A percentile compares a stretch with the other conserved stretches of the same genome.
Conservation (phyloP, 2,888 invertebrate species). For the Diachrysia chrysitis region DNA sequence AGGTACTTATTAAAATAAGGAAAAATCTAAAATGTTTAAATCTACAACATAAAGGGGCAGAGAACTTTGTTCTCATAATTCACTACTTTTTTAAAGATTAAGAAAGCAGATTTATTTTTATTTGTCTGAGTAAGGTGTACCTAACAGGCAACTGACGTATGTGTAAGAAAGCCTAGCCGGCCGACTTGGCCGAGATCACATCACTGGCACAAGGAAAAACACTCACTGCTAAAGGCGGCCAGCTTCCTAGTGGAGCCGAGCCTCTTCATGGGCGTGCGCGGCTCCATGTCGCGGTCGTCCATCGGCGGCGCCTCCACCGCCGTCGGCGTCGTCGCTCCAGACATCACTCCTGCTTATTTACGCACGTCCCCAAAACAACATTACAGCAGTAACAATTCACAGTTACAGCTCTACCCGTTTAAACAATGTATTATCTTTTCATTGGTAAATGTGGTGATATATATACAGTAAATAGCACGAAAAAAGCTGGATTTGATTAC, state of each 20-base stretch:
- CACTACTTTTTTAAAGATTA: too few relatives aligned
- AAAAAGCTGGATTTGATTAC: constrained; percentile 45
- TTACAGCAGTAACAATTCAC: constrained; percentile 23
- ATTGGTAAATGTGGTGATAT: not conserved
- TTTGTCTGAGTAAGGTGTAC: too few relatives aligned
- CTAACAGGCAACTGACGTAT: too few relatives aligned
- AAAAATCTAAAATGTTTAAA: not conserved
- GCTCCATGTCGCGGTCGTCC: constrained; percentile 93
- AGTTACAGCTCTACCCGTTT: not conserved
- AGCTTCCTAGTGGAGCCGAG: constrained; percentile 95
- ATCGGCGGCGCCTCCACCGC: constrained; percentile 95
- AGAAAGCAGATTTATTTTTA: too few relatives aligned
- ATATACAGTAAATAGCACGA: constrained; percentile 13
- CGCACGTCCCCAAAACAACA: constrained; percentile 35
- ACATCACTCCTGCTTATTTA: constrained; percentile 55
- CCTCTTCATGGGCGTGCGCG: constrained; percentile 94
- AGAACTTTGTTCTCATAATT: not conserved
- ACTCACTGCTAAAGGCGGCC: constrained; percentile 94
- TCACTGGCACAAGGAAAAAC: not conserved
- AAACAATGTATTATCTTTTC: not conserved
- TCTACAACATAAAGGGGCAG: not conserved
- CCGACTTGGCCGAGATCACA: not conserved
- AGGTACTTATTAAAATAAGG: too few relatives aligned
- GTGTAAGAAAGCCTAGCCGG: too few relatives aligned
- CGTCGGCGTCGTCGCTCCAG: constrained; percentile 93